Percentiles rank a stretch among this genome's conserved stretches.
phyloP scores from a whole-genome alignment of 2,797 vertebrate genomes.

The Gymnocypris eckloni region DNA sequence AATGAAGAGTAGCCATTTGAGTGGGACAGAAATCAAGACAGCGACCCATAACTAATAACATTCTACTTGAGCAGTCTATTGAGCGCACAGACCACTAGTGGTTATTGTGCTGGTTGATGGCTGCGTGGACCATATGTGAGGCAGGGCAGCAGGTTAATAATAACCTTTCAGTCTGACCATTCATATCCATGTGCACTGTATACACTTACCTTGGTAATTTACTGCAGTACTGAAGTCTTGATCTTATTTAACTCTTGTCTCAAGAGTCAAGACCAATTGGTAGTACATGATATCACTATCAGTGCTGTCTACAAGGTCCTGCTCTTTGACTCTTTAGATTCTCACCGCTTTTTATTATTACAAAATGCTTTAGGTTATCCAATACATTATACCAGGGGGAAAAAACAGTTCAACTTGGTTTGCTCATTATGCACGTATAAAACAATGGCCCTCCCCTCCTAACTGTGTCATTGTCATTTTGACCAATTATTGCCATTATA shows the following conservation, averaged over 20 bases:
- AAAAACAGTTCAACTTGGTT: background rate
- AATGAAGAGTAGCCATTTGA: slow-evolving; percentile 78
- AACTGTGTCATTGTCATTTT: background rate
- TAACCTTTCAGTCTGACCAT: slow-evolving; percentile 51
- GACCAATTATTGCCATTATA: background rate
- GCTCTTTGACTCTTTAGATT: background rate
- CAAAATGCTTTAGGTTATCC: background rate
- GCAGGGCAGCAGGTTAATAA: slow-evolving; percentile 60
- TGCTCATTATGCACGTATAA: background rate
- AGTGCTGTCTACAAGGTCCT: background rate
- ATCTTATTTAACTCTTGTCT: slow-evolving; percentile 15
- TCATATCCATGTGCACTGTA: slow-evolving; percentile 30
- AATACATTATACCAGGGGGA: too few species aligned
- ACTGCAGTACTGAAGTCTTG: slow-evolving; percentile 37
- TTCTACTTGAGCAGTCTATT: slow-evolving; percentile 81
- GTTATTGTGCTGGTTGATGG: slow-evolving; percentile 63
- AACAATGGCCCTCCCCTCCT: background rate
- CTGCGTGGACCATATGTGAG: slow-evolving; percentile 54
- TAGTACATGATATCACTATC: background rate
- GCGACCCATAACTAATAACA: slow-evolving; percentile 84
- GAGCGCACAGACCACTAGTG: slow-evolving; percentile 67
- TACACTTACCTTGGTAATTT: slow-evolving; percentile 40
- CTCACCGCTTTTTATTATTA: slow-evolving; percentile 4
- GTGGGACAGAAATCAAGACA: slow-evolving; percentile 75
- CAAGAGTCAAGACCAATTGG: slow-evolving; percentile 6